A percentile compares a stretch with the other conserved stretches of the same genome.
Evolutionary conservation across 1,140 invertebrate genomes (phyloP).

Genomic region (Drosophila takahashii): DNA sequence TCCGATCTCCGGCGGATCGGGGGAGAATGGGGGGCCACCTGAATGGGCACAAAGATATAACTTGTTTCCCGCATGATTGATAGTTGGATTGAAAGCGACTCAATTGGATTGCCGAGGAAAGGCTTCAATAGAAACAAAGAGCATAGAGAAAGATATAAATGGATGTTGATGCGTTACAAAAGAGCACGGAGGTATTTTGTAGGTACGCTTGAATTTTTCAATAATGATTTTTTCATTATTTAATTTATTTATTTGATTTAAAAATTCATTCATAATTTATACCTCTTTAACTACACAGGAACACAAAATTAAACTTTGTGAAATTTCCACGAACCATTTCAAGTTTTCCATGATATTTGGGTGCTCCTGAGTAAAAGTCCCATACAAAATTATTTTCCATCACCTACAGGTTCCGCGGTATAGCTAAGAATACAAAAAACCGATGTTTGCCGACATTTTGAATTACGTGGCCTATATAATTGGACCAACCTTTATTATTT

Average conservation of each 20-base stretch:
- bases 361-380: no score
- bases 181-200: not conserved
- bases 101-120: constrained; percentile 17
- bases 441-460: no score
- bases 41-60: constrained; percentile 44
- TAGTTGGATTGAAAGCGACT: constrained; percentile 36
- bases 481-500: no score
- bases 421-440: no score
- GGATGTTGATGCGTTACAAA: not conserved
- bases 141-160: not conserved
- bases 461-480: no score
- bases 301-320: no score
- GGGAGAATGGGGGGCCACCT: constrained; percentile 12
- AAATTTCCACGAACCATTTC: no score
- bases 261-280: no score
- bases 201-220: not conserved
- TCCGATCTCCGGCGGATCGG: constrained; percentile 22
- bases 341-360: no score
- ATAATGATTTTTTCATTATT: not conserved
- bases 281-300: no score
- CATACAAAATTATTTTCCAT: no score
- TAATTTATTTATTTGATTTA: not conserved
- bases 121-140: constrained; percentile 13
- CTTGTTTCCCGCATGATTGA: constrained; percentile 55
- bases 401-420: no score